Evolutionary conservation across 2,113 vertebrate species (phyloP).

Genomic region (Zosterops hypoxanthus): DNA sequence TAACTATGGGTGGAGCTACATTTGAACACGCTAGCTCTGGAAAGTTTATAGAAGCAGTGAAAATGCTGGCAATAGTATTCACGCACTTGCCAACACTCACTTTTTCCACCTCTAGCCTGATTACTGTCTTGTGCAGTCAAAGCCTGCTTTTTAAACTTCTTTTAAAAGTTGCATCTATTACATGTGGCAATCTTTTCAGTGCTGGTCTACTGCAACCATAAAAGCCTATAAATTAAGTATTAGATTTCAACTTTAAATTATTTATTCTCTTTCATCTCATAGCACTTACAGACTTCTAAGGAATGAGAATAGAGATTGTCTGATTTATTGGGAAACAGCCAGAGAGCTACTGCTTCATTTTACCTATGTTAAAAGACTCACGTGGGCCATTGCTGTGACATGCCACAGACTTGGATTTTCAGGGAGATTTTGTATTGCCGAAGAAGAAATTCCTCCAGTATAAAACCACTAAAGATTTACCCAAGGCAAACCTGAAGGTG

Average conservation of each 20-base stretch:
- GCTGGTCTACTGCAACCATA: background rate
- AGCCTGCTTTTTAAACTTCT: background rate
- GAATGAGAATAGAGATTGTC: background rate
- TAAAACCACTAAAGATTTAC: background rate
- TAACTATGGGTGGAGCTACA: background rate
- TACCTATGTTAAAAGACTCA: fast-evolving
- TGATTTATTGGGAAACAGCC: background rate
- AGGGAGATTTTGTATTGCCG: background rate
- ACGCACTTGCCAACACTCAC: background rate
- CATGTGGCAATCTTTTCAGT: background rate
- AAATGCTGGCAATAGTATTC: background rate
- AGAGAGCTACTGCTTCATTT: background rate
- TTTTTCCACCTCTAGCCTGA: background rate
- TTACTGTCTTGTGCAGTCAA: background rate
- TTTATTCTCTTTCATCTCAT: background rate
- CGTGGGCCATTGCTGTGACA: background rate
- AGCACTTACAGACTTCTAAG: background rate
- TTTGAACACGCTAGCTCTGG: background rate
- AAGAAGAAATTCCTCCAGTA: background rate
- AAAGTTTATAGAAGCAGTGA: background rate
- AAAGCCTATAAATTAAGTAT: background rate
- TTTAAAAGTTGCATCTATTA: background rate
- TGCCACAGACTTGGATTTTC: fast-evolving
- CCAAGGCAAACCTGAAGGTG: background rate
- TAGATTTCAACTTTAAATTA: background rate